phyloP scores from a whole-genome alignment of 2,888 invertebrate genomes.

The Cistogaster globosa region DNA sequence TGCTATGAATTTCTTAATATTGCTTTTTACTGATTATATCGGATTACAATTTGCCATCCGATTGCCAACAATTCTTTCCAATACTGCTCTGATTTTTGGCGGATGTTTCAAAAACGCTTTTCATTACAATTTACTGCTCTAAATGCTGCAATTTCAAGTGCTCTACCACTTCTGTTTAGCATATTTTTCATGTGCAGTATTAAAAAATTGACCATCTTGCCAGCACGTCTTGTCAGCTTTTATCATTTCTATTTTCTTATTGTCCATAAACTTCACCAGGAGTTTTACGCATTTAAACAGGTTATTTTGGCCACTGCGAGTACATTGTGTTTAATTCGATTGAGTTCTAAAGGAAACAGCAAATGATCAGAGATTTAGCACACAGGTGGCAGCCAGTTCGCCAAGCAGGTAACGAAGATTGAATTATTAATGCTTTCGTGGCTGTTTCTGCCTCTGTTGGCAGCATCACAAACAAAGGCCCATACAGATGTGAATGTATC shows the following conservation, averaged over 20 bases:
- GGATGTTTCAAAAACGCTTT: conserved; percentile 67
- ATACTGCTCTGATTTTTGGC: conserved; percentile 67
- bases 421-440: conserved; percentile 25
- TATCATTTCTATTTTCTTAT: conserved; percentile 51
- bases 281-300: conserved; percentile 67
- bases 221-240: conserved; percentile 34
- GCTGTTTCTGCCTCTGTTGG: conserved; percentile 35
- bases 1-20: neutral
- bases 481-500: conserved; percentile 66
- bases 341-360: conserved; percentile 67
- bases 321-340: conserved; percentile 38
- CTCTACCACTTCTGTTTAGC: conserved; percentile 70
- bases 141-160: conserved; percentile 67
- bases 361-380: conserved; percentile 69
- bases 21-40: conserved; percentile 34
- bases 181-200: conserved; percentile 66
- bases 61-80: conserved; percentile 36
- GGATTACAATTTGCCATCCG: conserved; percentile 62
- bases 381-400: conserved; percentile 69
- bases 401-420: conserved; percentile 53
- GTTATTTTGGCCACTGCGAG: conserved; percentile 42
- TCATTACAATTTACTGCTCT: conserved; percentile 65
- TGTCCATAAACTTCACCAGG: conserved; percentile 43
- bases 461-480: conserved; percentile 22
- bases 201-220: conserved; percentile 28